Base-by-base conservation (phyloP, 1,140 invertebrate species). In the Trichoplusia ni region DNA sequence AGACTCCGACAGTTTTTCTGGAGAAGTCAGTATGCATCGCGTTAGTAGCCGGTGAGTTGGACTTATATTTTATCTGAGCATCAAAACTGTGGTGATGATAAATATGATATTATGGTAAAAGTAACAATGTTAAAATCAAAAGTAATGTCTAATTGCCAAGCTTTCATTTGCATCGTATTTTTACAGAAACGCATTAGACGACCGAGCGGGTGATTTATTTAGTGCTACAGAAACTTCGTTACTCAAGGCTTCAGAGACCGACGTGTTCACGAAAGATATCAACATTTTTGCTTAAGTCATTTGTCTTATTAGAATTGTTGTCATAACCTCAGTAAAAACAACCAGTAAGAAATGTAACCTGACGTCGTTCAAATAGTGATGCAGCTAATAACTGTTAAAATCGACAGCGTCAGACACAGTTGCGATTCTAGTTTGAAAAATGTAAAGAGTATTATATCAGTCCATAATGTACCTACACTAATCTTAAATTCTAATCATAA, bases 1-100 rank as follows among this genome's bases (percentile, higher is more conserved):
- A 44, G 90, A 91, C 65, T 89, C 90, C 1, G 90, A 91, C 59
- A 91, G 90, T 59, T 81, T 89, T 21, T 80, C 82, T 6, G 86
- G 76, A 25, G 90, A 90, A 46, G 78, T 66, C 8, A 82, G 88
- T 38, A 69, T 73, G 5, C 75, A 89, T 71, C 69, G 77, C 33
- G 49, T 62, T n/a, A 73, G 73, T 25, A 78, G 73, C 72, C 77
- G 78, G 81, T 87, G 71, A 69, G 27, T 9, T 6, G n/a, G n/a
- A 31, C 7, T 33, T 21, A 23, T 53, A 25, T 31, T 40, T 40
- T 5, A n/a, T 2, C 6, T 31, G n/a, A n/a, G 7, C 29, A 31
- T 9, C 6, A 31, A 5, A 6, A 6, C 29, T 31, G n/a, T n/a
- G 8, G 18, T 21, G n/a, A n/a, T n/a, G n/a, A n/a, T n/a, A n/a